phyloP scores from a whole-genome alignment of 2,888 invertebrate species.

The Ferrisia virgata region DNA sequence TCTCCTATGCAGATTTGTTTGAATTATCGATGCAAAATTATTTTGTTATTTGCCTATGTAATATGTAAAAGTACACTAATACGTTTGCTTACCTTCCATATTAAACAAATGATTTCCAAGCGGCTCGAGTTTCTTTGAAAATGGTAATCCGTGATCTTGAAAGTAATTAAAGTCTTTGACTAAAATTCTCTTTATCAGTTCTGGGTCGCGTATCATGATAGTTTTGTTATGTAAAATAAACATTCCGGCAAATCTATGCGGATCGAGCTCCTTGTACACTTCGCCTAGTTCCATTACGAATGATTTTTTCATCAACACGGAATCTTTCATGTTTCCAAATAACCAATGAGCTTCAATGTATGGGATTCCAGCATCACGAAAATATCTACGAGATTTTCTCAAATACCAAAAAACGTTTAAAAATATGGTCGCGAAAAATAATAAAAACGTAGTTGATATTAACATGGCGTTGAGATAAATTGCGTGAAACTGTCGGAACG shows the following conservation, averaged over 20 bases:
- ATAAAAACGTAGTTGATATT: too few relatives aligned
- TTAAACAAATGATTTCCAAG: slow-evolving; percentile 54
- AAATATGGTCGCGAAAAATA: too few relatives aligned
- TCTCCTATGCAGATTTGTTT: slow-evolving; percentile 53
- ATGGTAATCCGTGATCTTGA: slow-evolving; percentile 53
- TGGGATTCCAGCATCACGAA: too few relatives aligned
- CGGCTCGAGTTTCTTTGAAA: slow-evolving; percentile 52
- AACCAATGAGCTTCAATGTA: neutral
- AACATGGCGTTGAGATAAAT: too few relatives aligned
- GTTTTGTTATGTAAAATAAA: neutral
- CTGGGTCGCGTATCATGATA: neutral
- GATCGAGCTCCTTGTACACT: neutral
- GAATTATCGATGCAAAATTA: too few relatives aligned
- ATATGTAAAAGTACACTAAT: too few relatives aligned
- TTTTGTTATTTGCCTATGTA: too few relatives aligned
- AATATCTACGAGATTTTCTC: too few relatives aligned
- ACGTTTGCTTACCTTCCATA: slow-evolving; percentile 51
- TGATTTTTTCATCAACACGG: neutral
- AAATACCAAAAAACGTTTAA: too few relatives aligned
- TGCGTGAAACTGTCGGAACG: too few relatives aligned
- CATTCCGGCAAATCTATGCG: neutral
- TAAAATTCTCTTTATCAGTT: slow-evolving; percentile 56
- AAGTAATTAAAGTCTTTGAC: slow-evolving; percentile 57
- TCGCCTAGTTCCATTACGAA: neutral
- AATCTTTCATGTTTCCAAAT: neutral